phyloP scores from a whole-genome alignment of 2,888 invertebrate species.

The Teleogryllus oceanicus region DNA sequence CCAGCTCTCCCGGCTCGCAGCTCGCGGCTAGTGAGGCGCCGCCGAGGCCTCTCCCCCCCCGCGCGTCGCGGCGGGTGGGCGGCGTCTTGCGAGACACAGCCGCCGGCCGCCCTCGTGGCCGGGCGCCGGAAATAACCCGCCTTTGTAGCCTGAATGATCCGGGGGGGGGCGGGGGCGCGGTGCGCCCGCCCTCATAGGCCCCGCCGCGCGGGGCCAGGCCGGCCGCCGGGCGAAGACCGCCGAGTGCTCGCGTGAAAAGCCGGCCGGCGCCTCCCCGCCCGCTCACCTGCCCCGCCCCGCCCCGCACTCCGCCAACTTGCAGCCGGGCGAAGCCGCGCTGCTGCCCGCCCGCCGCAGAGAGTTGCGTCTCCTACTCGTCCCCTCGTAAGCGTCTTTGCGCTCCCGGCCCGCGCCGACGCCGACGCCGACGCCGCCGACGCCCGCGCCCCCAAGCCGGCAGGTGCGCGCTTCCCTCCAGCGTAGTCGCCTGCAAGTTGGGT shows the following conservation, averaged over 20 bases:
- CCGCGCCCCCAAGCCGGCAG: too few relatives aligned
- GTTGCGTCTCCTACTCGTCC: too few relatives aligned
- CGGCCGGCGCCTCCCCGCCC: background rate
- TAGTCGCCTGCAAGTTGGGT: too few relatives aligned
- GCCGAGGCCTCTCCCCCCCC: background rate
- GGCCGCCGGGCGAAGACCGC: background rate
- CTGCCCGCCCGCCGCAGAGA: too few relatives aligned
- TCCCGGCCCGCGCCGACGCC: too few relatives aligned
- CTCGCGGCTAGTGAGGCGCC: too few relatives aligned
- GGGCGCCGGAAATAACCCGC: background rate
- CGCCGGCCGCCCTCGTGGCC: background rate
- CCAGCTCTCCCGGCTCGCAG: too few relatives aligned
- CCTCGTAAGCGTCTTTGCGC: too few relatives aligned
- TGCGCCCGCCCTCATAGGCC: background rate
- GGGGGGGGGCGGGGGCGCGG: background rate
- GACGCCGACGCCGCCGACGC: too few relatives aligned
- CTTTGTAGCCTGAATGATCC: background rate
- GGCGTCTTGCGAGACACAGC: background rate
- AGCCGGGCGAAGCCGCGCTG: too few relatives aligned
- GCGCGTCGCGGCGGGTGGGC: too few relatives aligned
- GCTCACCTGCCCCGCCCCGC: background rate
- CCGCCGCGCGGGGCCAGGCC: background rate
- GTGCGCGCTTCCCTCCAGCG: too few relatives aligned
- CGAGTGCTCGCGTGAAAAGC: conserved; percentile 18
- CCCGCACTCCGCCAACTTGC: background rate